These are phyloP conservation scores for Agonopterix alstromeriana DNA, from an alignment of 2,888 invertebrate genomes.

Conservation along the genomic window DNA sequence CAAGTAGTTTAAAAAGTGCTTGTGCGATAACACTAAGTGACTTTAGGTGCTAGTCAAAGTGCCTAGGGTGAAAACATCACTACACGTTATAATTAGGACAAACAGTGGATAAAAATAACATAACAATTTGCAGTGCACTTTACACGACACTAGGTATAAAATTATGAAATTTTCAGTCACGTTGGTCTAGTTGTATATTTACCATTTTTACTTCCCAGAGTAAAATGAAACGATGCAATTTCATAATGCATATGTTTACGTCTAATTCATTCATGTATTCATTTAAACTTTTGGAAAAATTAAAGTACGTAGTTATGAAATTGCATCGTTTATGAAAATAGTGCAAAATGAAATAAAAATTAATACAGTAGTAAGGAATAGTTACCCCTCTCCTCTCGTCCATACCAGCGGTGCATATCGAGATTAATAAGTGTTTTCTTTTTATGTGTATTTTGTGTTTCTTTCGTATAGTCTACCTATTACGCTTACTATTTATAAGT, in stretches of 20 bases:
- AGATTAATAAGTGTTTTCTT: conserved; percentile 35
- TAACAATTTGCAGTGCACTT: background rate
- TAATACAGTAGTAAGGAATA: conserved; percentile 20
- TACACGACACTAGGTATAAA: background rate
- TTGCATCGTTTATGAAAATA: conserved; percentile 26
- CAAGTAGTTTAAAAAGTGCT: conserved; percentile 36
- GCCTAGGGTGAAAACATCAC: conserved; percentile 2
- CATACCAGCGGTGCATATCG: conserved; percentile 77
- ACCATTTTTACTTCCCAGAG: too few relatives aligned
- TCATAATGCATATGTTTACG: background rate
- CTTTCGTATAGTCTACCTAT: too few relatives aligned
- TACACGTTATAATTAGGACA: background rate
- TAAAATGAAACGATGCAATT: background rate
- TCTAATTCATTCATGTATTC: too few relatives aligned
- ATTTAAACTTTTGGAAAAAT: too few relatives aligned
- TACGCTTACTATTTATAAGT: too few relatives aligned
- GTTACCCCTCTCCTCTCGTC: conserved; percentile 65
- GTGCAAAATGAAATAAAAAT: conserved; percentile 21
- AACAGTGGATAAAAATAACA: conserved; percentile 1
- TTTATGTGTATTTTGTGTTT: conserved; percentile 36
- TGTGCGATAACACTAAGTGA: conserved; percentile 42
- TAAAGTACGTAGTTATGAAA: conserved; percentile 13
- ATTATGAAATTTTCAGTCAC: background rate
- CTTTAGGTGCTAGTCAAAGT: conserved; percentile 7
- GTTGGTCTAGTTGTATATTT: background rate